Evolutionary conservation across 2,797 vertebrate species (phyloP).

Genomic region (Sebastes matsubarae): DNA sequence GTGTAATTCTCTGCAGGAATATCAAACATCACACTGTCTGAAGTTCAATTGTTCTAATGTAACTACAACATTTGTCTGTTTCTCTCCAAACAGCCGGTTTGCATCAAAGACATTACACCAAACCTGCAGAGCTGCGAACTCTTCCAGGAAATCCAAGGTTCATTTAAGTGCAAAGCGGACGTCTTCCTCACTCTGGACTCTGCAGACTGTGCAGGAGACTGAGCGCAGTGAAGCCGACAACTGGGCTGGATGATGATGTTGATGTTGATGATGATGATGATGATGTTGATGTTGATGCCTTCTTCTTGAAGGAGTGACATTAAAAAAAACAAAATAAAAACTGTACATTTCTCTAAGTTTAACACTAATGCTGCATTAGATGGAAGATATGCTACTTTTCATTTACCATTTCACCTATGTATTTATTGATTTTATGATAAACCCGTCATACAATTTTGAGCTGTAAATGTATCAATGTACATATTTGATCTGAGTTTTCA

Average conservation of each 20-base stretch:
- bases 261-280: no score
- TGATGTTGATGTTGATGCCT: not conserved
- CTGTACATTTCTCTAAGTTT: not conserved
- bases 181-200: slow-evolving; percentile 79
- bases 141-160: slow-evolving; percentile 57
- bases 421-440: slow-evolving; percentile 10
- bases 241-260: not conserved
- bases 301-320: not conserved
- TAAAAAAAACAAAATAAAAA: not conserved
- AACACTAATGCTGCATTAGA: not conserved
- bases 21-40: not conserved
- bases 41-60: not conserved
- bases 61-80: not conserved
- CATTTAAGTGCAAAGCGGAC: slow-evolving; percentile 79
- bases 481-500: slow-evolving; percentile 37
- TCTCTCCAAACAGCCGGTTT: slow-evolving; percentile 74
- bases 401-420: slow-evolving; percentile 11
- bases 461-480: slow-evolving; percentile 42
- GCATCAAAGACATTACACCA: slow-evolving; percentile 78
- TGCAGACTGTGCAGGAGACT: slow-evolving; percentile 61
- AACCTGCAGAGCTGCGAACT: slow-evolving; percentile 83
- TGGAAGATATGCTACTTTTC: not conserved
- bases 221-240: slow-evolving; percentile 43
- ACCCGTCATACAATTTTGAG: not conserved
- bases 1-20: not conserved